Conservation (phyloP, 2,113 vertebrate genomes). For the Pomatorhinus ruficollis region DNA sequence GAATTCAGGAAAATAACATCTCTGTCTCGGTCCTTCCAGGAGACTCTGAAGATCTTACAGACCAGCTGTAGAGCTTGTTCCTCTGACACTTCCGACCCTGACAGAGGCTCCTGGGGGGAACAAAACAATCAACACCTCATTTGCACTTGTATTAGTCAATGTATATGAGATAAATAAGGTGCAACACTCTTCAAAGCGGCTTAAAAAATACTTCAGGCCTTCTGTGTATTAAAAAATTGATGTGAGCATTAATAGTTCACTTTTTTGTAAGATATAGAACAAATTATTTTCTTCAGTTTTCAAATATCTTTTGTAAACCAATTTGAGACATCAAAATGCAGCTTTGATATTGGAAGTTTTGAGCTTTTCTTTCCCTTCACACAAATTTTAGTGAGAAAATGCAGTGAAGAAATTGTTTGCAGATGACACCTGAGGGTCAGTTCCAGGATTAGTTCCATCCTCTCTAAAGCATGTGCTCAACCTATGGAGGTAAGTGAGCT, state of each 20-base stretch:
- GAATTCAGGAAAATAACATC: constrained; percentile 95
- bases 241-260: not conserved
- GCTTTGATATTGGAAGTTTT: not conserved
- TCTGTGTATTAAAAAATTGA: not conserved
- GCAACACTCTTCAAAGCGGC: not conserved
- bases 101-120: constrained; percentile 77
- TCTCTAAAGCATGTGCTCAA: accelerated
- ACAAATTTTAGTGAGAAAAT: not conserved
- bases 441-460: not conserved
- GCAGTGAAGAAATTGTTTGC: not conserved
- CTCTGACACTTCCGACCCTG: constrained; percentile 91
- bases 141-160: not conserved
- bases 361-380: not conserved
- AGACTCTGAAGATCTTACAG: constrained; percentile 98
- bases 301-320: not conserved
- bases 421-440: not conserved
- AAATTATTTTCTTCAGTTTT: not conserved
- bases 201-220: not conserved
- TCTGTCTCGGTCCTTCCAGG: constrained; percentile 96
- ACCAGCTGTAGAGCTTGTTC: constrained; percentile 97
- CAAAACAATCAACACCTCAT: not conserved
- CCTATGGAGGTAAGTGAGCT: not conserved
- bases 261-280: not conserved
- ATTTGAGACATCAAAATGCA: not conserved
- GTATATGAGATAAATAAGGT: not conserved